These are phyloP conservation scores for Tinea semifulvella DNA, from an alignment of 2,888 invertebrate species.

Conservation along the genomic window DNA sequence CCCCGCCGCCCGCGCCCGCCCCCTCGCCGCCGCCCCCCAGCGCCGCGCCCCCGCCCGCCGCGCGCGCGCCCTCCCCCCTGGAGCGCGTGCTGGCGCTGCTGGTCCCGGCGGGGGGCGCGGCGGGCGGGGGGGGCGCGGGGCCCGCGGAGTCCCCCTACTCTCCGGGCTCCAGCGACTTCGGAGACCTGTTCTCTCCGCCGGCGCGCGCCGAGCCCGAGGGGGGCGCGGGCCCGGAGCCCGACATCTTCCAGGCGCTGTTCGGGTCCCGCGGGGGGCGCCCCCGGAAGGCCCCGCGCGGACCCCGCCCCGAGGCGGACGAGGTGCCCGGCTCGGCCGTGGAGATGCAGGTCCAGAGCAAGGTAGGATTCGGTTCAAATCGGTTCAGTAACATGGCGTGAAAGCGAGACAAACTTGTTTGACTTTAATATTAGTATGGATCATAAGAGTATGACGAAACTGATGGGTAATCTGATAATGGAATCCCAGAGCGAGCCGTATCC, in stretches of 20 bases:
- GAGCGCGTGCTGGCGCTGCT: conserved; percentile 69
- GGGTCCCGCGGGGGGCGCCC: conserved; percentile 83
- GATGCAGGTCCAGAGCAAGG: conserved; percentile 94
- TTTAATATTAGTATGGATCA: too few relatives aligned
- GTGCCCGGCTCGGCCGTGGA: conserved; percentile 93
- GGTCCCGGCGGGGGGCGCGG: conserved; percentile 28
- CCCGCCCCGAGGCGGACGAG: conserved; percentile 75
- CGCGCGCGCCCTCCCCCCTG: conserved; percentile 67
- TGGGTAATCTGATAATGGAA: too few relatives aligned
- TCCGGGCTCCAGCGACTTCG: conserved; percentile 88
- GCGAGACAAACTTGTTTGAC: too few relatives aligned
- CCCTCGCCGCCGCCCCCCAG: conserved; percentile 31
- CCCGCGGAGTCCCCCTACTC: conserved; percentile 81
- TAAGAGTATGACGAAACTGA: too few relatives aligned
- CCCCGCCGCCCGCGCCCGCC: conserved; percentile 22
- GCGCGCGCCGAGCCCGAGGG: conserved; percentile 25
- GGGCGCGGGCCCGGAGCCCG: conserved; percentile 20
- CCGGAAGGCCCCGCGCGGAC: too few relatives aligned
- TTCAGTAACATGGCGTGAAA: too few relatives aligned
- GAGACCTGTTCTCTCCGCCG: conserved; percentile 87
- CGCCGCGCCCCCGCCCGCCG: conserved; percentile 56
- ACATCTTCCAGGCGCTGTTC: conserved; percentile 46
- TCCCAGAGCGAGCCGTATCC: too few relatives aligned
- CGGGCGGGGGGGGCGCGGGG: conserved; percentile 33
- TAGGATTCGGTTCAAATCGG: conserved; percentile 41